Conservation (phyloP, 2,888 invertebrate genomes). For the Polymixis flavicincta region DNA sequence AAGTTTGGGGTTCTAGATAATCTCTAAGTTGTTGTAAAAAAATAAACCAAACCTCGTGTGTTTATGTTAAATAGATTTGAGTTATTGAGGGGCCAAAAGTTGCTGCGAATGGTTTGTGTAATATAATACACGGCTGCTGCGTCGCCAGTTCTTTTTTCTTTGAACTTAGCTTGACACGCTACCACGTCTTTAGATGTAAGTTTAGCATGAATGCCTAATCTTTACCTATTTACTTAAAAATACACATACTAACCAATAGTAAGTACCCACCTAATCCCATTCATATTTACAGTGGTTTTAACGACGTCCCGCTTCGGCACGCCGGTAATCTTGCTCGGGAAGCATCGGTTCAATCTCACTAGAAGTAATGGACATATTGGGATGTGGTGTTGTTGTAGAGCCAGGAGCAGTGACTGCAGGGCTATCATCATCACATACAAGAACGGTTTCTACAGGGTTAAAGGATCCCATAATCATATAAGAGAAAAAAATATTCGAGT, state of each 20-base stretch:
- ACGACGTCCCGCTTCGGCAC: conserved; percentile 66
- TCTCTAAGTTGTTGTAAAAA: too few species aligned
- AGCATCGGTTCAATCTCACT: conserved; percentile 43
- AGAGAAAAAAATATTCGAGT: neutral
- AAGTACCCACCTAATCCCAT: neutral
- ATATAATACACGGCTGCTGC: too few species aligned
- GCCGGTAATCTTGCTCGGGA: conserved; percentile 70
- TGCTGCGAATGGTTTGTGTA: too few species aligned
- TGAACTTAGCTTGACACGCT: too few species aligned
- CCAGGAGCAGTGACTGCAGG: conserved; percentile 64
- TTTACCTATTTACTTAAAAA: too few species aligned
- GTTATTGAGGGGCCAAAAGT: too few species aligned
- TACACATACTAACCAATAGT: neutral
- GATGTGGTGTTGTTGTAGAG: conserved; percentile 70
- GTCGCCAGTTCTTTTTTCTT: too few species aligned
- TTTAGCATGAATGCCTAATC: neutral
- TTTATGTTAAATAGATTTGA: too few species aligned
- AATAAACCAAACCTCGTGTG: too few species aligned
- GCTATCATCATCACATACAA: conserved; percentile 66
- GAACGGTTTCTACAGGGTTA: conserved; percentile 42
- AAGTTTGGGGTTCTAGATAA: too few species aligned
- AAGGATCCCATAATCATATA: conserved; percentile 45
- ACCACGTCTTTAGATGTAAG: too few species aligned
- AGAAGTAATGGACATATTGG: conserved; percentile 50
- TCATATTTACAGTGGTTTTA: conserved; percentile 65